phyloP scores from a whole-genome alignment of 2,797 vertebrate genomes.

The Pagetopsis macropterus region DNA sequence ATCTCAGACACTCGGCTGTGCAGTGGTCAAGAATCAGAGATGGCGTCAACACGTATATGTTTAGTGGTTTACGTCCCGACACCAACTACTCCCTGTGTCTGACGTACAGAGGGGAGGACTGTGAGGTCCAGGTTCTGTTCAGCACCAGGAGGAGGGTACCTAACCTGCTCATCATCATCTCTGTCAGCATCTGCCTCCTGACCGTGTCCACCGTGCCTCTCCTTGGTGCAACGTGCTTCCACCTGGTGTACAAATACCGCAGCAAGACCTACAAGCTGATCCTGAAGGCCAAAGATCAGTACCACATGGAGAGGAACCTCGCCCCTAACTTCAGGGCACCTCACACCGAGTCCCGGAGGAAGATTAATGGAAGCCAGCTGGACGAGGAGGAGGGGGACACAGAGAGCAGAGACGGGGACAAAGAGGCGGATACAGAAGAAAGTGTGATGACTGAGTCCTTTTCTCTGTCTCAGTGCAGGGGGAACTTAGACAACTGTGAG shows the following conservation, averaged over 20 bases:
- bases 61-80: constrained; percentile 88
- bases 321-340: constrained; percentile 85
- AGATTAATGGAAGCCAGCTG: constrained; percentile 83
- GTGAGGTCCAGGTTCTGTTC: constrained; percentile 94
- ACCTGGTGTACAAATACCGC: constrained; percentile 93
- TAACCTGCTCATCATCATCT: constrained; percentile 93
- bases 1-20: constrained; percentile 84
- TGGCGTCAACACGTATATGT: constrained; percentile 91
- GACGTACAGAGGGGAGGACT: constrained; percentile 89
- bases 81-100: constrained; percentile 97
- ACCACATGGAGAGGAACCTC: constrained; percentile 91
- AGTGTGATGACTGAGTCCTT: constrained; percentile 87
- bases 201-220: constrained; percentile 94
- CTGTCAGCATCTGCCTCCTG: constrained; percentile 93
- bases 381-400: constrained; percentile 79
- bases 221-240: constrained; percentile 94
- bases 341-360: constrained; percentile 89
- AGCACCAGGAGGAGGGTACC: constrained; percentile 91
- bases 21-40: constrained; percentile 94
- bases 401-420: constrained; percentile 56
- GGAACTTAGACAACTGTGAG: constrained; percentile 90
- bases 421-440: constrained; percentile 85
- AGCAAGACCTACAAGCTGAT: constrained; percentile 95
- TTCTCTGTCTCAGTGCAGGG: constrained; percentile 86
- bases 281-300: constrained; percentile 90